These are phyloP conservation scores for Piprites chloris DNA, from an alignment of 2,113 vertebrate genomes.

Conservation along the genomic window DNA sequence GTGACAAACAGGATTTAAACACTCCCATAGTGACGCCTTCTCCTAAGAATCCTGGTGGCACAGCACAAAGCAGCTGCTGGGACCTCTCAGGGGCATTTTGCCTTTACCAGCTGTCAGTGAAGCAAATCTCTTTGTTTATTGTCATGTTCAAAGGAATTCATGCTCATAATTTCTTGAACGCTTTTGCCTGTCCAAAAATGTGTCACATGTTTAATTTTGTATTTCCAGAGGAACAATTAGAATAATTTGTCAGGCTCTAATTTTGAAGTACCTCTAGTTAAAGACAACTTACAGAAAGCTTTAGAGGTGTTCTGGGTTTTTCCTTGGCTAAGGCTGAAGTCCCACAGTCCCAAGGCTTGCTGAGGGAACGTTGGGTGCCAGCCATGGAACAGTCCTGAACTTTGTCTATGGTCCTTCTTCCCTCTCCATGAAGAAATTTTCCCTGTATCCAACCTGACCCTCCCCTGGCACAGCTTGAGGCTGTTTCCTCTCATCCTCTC, in stretches of 20 bases:
- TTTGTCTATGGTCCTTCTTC: not conserved
- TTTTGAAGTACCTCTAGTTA: not conserved
- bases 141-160: not conserved
- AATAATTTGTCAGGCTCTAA: not conserved
- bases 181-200: not conserved
- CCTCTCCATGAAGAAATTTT: too few species aligned
- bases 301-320: not conserved
- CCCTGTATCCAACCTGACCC: too few species aligned
- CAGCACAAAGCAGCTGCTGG: not conserved
- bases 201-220: not conserved
- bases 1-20: conserved; percentile 10
- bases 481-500: too few species aligned
- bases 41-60: not conserved
- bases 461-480: too few species aligned
- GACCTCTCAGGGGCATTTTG: not conserved
- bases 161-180: not conserved
- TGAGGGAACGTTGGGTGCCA: not conserved
- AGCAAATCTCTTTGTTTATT: not conserved
- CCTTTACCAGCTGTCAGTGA: not conserved
- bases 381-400: not conserved
- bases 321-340: not conserved
- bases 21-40: not conserved
- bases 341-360: not conserved
- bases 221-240: not conserved
- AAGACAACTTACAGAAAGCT: not conserved